Base-by-base conservation (phyloP, 2,888 invertebrate genomes). In the Ormyrus nitidulus region DNA sequence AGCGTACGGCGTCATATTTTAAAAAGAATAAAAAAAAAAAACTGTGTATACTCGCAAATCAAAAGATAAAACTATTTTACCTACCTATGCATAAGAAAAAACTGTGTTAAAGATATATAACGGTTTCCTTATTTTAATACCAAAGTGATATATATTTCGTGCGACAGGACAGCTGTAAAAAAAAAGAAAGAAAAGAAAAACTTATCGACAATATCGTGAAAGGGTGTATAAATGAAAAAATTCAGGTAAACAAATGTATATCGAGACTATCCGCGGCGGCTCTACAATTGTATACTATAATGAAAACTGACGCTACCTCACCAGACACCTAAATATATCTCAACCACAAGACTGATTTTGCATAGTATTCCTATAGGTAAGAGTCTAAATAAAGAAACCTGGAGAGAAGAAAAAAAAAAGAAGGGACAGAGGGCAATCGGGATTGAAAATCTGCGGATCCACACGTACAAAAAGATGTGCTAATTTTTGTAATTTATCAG, bases 271-370 rank as follows among this genome's bases (percentile, higher is more conserved):
- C 76, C 82, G 34, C 34, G 85, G 85, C 84, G 87, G 86, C 86
- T 86, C 85, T 86, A 85, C 70, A 85, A 86, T 19, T 81, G 89
- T 90, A 90, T 90, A 89, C 89, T 89, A 76, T 89, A 66, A 86
- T 34, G 34, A 86, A 88, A 89, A 89, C 88, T 88, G 86, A 88
- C 89, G 88, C 90, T 90, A 90, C 90, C 90, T 90, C 90, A 90
- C 90, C 89, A 87, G 84, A 88, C 89, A 89, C 87, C 86, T 77
- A 62, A 53, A 75, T 88, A 90, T 90, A 90, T 90, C 89, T 90
- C 87, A 89, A 90, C 86, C 90, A 86, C 90, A 90, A 90, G 90
- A 90, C 90, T 90, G 90, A 90, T 90, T 89, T 77, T 90, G 88
- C 87, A 89, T 90, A 89, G 88, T 89, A 90, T 89, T 90, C 88